Evolutionary conservation across 2,113 vertebrate species (phyloP), one percentile per base, ranked within the genome.

Genomic region (Leuciscus idus): DNA sequence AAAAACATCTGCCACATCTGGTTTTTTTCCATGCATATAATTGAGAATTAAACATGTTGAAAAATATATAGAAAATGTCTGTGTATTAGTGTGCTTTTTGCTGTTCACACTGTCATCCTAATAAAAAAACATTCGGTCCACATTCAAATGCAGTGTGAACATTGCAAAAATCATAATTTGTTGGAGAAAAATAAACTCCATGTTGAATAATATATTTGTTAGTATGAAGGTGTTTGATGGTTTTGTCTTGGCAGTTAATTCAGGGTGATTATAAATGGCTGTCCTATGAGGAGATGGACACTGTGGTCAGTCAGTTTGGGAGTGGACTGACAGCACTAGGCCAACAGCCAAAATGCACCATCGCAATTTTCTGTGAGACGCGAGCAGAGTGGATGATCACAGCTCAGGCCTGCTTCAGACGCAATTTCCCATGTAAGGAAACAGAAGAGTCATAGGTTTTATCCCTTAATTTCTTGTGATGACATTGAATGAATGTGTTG

Each of bases 341-440:
- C 23, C 95, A 97, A 33, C 94, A 96, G 88, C 96, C 98, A 2
- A 97, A 94, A 93, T 95, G 89, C 78, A 97, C 94, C 1, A 95
- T 99, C 10, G 98, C 96, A 13, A 96, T 99, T 79, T 99, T 99
- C 90, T 99, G 98, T 85, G 98, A 99, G 93, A 99, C 98, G 23
- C 94, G 98, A 89, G 97, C 97, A 0, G 98, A 99, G 73, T 99
- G 98, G 98, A 98, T 99, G 95, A 96, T 99, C 72, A 90, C 96
- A 0, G 97, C 97, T 33, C 97, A 99, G 88, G 87, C 97, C 30
- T 99, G 98, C 94, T 99, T 99, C 92, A 97, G 97, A 90, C 93
- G 90, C 92, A 99, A 98, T 91, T 99, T 99, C 72, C 98, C 98
- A 85, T 92, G 98, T 99, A 93, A 96, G 97, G 61, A 87, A 62